phyloP scores from a whole-genome alignment of 2,888 invertebrate species.

The Lissonota sp. region DNA sequence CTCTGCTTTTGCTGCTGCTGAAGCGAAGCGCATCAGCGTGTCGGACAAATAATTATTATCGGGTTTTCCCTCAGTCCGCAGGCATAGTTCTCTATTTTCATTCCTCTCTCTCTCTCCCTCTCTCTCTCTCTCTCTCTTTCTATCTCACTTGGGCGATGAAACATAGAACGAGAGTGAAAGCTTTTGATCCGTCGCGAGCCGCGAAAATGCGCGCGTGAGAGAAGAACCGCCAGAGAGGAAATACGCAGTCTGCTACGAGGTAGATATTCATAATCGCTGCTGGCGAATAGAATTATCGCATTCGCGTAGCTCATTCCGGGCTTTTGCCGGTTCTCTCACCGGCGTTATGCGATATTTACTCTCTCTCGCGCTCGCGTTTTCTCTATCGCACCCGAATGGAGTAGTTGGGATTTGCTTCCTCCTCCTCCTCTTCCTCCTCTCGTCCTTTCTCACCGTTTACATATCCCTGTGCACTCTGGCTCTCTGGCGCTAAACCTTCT shows the following conservation, averaged over 20 bases:
- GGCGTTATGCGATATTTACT: slow-evolving; percentile 59
- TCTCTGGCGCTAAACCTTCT: slow-evolving; percentile 1
- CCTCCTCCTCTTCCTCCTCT: neutral
- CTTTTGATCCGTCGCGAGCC: slow-evolving; percentile 74
- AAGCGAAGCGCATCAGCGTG: slow-evolving; percentile 68
- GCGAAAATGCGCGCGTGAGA: slow-evolving; percentile 72
- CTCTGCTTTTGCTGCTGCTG: slow-evolving; percentile 49
- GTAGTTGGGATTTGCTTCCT: slow-evolving; percentile 29
- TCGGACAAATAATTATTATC: slow-evolving; percentile 81
- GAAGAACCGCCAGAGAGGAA: slow-evolving; percentile 17
- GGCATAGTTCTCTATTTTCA: slow-evolving; percentile 49
- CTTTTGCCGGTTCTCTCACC: slow-evolving; percentile 34
- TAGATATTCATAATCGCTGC: slow-evolving; percentile 83
- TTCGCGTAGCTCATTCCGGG: slow-evolving; percentile 73
- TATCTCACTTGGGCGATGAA: slow-evolving; percentile 54
- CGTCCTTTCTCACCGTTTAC: no score
- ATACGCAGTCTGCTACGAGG: slow-evolving; percentile 77
- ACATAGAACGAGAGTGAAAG: slow-evolving; percentile 62
- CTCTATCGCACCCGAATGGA: slow-evolving; percentile 8
- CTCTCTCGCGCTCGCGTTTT: slow-evolving; percentile 27
- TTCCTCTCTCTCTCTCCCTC: slow-evolving; percentile 1
- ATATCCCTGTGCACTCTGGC: no score
- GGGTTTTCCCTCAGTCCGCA: slow-evolving; percentile 74
- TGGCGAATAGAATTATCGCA: slow-evolving; percentile 82
- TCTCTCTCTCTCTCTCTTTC: slow-evolving; percentile 9